Conservation (phyloP, 2,113 vertebrate species). For the Gymnarchus niloticus region DNA sequence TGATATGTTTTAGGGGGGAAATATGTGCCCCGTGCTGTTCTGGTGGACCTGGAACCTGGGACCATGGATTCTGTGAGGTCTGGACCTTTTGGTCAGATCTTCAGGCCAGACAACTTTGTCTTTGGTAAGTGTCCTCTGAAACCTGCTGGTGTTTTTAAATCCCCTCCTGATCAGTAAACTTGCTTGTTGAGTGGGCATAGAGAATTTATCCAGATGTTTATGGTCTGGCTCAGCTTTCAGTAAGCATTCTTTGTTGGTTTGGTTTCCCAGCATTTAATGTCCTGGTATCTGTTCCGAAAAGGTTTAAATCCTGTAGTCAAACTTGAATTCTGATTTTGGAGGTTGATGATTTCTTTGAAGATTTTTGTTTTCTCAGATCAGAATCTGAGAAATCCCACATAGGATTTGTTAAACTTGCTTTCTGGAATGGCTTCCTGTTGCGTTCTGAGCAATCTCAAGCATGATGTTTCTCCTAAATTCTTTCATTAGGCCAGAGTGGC, state of each 20-base stretch:
- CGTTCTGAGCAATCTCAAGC: background rate
- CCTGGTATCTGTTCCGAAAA: too few relatives aligned
- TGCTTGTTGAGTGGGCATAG: background rate
- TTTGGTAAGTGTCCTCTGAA: slow-evolving; percentile 13
- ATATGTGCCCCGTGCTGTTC: slow-evolving; percentile 25
- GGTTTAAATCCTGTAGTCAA: too few relatives aligned
- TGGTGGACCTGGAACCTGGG: slow-evolving; percentile 25
- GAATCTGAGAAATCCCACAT: too few relatives aligned
- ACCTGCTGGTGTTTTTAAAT: background rate
- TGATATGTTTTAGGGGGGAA: slow-evolving; percentile 24
- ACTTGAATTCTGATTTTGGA: too few relatives aligned
- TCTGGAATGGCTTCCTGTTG: too few relatives aligned
- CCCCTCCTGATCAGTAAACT: background rate
- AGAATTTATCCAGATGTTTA: too few relatives aligned
- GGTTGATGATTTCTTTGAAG: too few relatives aligned
- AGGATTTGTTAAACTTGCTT: too few relatives aligned
- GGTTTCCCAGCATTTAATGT: too few relatives aligned
- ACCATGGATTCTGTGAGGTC: slow-evolving; percentile 28
- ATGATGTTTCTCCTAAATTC: background rate
- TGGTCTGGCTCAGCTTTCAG: too few relatives aligned
- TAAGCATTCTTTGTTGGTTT: too few relatives aligned
- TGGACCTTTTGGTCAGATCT: slow-evolving; percentile 26
- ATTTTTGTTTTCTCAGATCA: background rate
- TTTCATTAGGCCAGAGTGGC: slow-evolving; percentile 66
- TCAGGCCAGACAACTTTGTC: slow-evolving; percentile 28